phyloP scores from a whole-genome alignment of 1,140 invertebrate genomes.

The Anoplophora glabripennis region DNA sequence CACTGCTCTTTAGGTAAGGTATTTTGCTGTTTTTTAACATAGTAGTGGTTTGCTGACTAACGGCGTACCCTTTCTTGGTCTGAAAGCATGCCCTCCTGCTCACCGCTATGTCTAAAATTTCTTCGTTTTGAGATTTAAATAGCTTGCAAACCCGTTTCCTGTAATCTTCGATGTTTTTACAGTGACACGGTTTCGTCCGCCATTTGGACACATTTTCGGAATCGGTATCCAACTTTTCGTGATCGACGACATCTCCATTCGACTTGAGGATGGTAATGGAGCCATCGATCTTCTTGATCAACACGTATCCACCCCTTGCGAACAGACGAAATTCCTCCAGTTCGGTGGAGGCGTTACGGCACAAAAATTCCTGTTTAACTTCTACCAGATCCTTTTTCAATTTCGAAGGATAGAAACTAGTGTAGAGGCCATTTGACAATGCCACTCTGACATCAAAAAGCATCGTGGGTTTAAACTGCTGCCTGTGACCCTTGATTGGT shows the following conservation, averaged over 20 bases:
- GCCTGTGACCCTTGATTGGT: not conserved
- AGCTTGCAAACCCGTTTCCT: constrained; percentile 21
- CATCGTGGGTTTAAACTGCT: not conserved
- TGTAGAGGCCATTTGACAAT: constrained; percentile 31
- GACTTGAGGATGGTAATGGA: constrained; percentile 26
- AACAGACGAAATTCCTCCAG: constrained; percentile 33
- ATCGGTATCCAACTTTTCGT: constrained; percentile 21
- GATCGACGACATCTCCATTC: constrained; percentile 28
- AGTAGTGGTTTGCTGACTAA: constrained; percentile 15
- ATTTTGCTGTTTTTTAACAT: constrained; percentile 22
- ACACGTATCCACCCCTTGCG: constrained; percentile 19
- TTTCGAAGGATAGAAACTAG: constrained; percentile 12
- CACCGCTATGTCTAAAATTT: constrained; percentile 7
- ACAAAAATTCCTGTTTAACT: constrained; percentile 27
- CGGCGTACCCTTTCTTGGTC: constrained; percentile 22
- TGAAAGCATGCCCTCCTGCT: constrained; percentile 24
- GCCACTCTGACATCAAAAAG: constrained; percentile 25
- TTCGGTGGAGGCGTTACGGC: not conserved
- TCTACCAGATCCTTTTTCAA: constrained; percentile 6
- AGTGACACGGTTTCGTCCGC: constrained; percentile 11
- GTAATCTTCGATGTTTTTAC: constrained; percentile 20
- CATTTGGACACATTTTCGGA: not conserved
- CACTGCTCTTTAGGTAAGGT: constrained; percentile 24
- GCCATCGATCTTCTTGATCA: constrained; percentile 34
- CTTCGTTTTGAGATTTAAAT: constrained; percentile 10